These are phyloP conservation scores for Cephalopterus ornatus DNA, from an alignment of 2,113 vertebrate genomes.

Conservation along the genomic window DNA sequence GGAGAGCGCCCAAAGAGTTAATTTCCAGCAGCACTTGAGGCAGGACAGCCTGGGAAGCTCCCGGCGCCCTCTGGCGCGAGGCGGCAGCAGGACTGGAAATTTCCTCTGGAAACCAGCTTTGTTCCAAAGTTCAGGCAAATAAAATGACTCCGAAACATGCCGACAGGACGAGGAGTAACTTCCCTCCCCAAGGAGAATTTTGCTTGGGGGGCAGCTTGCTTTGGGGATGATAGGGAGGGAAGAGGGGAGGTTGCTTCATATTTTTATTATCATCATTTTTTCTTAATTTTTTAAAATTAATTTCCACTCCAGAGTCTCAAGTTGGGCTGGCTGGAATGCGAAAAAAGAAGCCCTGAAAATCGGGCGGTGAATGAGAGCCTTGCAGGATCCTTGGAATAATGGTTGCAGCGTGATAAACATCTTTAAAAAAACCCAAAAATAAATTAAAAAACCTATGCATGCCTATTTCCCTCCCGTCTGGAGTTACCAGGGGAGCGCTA, in stretches of 20 bases:
- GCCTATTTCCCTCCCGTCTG: neutral
- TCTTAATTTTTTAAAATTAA: neutral
- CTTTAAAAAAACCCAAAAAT: neutral
- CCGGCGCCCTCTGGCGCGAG: constrained; percentile 51
- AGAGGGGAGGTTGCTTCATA: neutral
- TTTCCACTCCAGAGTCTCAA: neutral
- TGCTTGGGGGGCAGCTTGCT: neutral
- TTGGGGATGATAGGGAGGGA: neutral
- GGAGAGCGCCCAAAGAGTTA: neutral
- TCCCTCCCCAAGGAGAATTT: neutral
- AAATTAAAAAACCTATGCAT: neutral
- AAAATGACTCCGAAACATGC: neutral
- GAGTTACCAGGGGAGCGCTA: neutral
- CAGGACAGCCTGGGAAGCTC: neutral
- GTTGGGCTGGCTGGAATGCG: neutral
- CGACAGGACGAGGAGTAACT: neutral
- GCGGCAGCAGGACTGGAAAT: constrained; percentile 26
- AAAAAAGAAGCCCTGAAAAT: neutral
- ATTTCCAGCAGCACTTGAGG: neutral
- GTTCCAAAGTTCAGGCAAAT: neutral
- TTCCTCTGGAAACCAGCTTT: constrained; percentile 36
- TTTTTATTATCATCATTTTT: neutral
- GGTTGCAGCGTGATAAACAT: neutral
- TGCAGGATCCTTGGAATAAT: neutral
- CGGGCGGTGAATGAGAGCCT: neutral